A percentile compares a stretch with the other conserved stretches of the same genome.
These are phyloP conservation scores for Machimus atricapillus DNA, from an alignment of 2,888 invertebrate species.

Conservation along the genomic window DNA sequence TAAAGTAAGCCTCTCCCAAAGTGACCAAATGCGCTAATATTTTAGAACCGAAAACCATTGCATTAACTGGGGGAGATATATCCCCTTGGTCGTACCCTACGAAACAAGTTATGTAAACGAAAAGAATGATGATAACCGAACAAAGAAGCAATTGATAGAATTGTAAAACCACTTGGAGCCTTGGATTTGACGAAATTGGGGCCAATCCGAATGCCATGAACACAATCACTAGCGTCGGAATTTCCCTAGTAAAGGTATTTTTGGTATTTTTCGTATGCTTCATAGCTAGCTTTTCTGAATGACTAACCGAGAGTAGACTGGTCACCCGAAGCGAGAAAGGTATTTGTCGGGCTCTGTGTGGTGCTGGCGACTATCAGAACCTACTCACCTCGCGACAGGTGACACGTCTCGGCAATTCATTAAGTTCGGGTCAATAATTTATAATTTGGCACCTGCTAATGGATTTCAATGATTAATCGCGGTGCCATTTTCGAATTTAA, in stretches of 20 bases:
- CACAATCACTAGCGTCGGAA: not conserved
- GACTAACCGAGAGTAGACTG: not conserved
- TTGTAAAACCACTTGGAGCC: not conserved
- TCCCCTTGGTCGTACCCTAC: not conserved
- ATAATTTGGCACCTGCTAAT: not conserved
- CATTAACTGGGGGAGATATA: conserved; percentile 45
- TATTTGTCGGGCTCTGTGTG: not conserved
- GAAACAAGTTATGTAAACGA: not conserved
- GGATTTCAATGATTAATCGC: not conserved
- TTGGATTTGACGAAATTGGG: not conserved
- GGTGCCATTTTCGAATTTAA: not conserved
- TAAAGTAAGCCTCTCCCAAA: conserved; percentile 43
- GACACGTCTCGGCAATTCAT: not conserved
- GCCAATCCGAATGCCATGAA: not conserved
- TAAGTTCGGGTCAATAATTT: not conserved
- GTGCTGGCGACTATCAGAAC: not conserved
- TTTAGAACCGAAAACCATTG: conserved; percentile 44
- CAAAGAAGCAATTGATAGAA: not conserved
- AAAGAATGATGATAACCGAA: not conserved
- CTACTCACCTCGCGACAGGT: conserved; percentile 5
- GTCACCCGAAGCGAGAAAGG: not conserved
- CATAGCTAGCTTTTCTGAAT: not conserved
- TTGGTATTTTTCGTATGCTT: not conserved
- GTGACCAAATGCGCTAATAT: conserved; percentile 43
- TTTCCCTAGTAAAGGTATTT: not conserved